phyloP scores from a whole-genome alignment of 2,113 vertebrate species.

The Hypomesus transpacificus region DNA sequence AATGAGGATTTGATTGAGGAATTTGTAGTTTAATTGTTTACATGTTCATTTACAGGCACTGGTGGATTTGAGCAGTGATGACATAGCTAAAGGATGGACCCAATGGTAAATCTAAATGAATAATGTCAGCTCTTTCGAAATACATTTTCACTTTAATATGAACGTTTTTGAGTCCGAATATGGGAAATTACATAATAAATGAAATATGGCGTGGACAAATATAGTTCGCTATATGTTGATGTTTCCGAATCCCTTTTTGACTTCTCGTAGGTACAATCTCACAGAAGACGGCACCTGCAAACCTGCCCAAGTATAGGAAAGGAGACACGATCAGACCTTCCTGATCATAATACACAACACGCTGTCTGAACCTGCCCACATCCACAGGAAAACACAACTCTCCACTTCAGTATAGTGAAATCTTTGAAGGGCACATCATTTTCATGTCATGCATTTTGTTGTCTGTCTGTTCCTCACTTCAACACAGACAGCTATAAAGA shows the following conservation, averaged over 20 bases:
- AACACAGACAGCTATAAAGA: background rate
- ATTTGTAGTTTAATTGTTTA: background rate
- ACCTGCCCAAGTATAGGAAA: slow-evolving; percentile 56
- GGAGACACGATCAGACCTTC: background rate
- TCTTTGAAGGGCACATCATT: slow-evolving; percentile 39
- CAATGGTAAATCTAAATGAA: slow-evolving; percentile 78
- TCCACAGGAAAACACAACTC: slow-evolving; percentile 35
- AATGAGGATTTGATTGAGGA: too few species aligned
- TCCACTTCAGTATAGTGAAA: slow-evolving; percentile 41
- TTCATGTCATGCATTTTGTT: slow-evolving; percentile 34
- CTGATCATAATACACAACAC: too few species aligned
- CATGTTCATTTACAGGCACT: slow-evolving; percentile 70
- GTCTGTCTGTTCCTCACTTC: slow-evolving; percentile 54
- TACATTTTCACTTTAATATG: background rate
- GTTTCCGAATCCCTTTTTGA: slow-evolving; percentile 13
- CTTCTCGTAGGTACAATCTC: slow-evolving; percentile 82
- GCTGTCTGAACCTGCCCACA: slow-evolving; percentile 6
- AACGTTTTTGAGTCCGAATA: background rate
- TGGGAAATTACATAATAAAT: background rate
- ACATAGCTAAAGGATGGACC: slow-evolving; percentile 89
- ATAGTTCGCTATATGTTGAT: too few species aligned
- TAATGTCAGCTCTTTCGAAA: background rate
- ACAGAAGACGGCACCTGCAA: slow-evolving; percentile 83
- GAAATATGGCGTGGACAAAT: too few species aligned
- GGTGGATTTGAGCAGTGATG: slow-evolving; percentile 85